Base-by-base conservation (phyloP, 2,888 invertebrate genomes). In the Drosophila diplacantha region DNA sequence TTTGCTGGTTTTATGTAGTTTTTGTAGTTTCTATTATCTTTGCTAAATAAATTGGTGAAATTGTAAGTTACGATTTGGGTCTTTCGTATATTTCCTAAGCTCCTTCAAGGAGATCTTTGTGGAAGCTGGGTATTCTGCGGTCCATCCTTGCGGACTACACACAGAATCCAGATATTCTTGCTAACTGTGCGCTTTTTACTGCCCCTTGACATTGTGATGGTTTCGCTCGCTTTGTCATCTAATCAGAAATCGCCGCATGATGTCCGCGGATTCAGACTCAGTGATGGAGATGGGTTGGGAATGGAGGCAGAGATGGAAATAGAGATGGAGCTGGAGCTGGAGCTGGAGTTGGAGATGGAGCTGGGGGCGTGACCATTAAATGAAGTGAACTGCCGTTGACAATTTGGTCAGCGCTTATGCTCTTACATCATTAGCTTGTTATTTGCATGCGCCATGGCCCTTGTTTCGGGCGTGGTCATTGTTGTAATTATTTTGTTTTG, bases 221-320 rank as follows among this genome's bases (percentile, higher is more conserved):
- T 34, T 39, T 66, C 7, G 16, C 16, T 51, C 16, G 81, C 72
- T 83, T 83, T 84, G 81, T 74, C 77, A 82, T 75, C 74, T 80
- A 84, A 82, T 82, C 81, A 84, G 62, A 82, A 82, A 82, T 66
- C 84, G 74, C 81, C 63, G 70, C 84, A 77, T 82, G 81, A 70
- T 77, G 81, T 82, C 84, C 67, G 51, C 58, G 59, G 74, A 57
- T 69, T 46, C 49, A 37, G 34, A 14, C 37, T 24, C n/a, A 29
- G 16, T 3, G 9, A 26, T 8, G 26, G 38, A 29, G 41, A 5
- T 26, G n/a, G 50, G 16, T 12, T 32, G 12, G 37, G 11, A 22
- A 22, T 22, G 22, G 22, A 22, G n/a, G n/a, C n/a, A n/a, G n/a
- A n/a, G n/a, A 24, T 24, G 44, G 41, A 16, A 22, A 3, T 24